A percentile compares a stretch with the other conserved stretches of the same genome.
Conservation (phyloP, 2,113 vertebrate genomes). For the Dunckerocampus dactyliophorus region DNA sequence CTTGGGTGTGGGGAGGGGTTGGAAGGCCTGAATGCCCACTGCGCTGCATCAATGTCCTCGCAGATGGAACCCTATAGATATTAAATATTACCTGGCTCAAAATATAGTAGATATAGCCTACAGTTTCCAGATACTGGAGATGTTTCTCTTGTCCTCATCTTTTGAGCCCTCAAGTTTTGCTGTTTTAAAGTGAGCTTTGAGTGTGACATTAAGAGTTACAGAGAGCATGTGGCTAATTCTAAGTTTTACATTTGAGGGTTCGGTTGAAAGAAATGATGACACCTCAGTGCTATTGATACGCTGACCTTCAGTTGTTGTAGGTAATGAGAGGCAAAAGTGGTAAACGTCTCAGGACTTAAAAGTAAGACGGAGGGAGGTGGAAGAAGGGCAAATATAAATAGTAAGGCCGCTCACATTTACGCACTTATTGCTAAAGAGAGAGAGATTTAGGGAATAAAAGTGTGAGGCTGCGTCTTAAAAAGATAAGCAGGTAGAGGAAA, state of each 20-base stretch:
- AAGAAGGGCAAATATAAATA: no score
- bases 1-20: no score
- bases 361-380: no score
- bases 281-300: constrained; percentile 25
- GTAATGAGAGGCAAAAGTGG: constrained; percentile 52
- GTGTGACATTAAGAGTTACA: constrained; percentile 40
- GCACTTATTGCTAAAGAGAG: constrained; percentile 28
- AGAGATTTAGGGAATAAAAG: background rate
- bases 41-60: no score
- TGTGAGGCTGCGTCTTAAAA: constrained; percentile 31
- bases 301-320: constrained; percentile 45
- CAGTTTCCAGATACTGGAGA: no score
- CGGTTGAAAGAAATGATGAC: constrained; percentile 36
- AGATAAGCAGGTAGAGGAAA: constrained; percentile 43
- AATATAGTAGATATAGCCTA: no score
- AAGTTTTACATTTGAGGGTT: constrained; percentile 12
- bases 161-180: no score
- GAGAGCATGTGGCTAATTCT: constrained; percentile 21
- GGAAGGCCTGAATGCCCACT: no score
- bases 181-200: constrained; percentile 2
- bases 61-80: no score
- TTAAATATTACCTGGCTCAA: no score
- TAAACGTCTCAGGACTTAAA: constrained; percentile 24
- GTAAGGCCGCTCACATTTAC: constrained; percentile 3
- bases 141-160: no score